Percentiles rank a stretch among this genome's conserved stretches.
Evolutionary conservation across 2,113 vertebrate species (phyloP).

Genomic region (Boulengeromyrus knoepffleri): DNA sequence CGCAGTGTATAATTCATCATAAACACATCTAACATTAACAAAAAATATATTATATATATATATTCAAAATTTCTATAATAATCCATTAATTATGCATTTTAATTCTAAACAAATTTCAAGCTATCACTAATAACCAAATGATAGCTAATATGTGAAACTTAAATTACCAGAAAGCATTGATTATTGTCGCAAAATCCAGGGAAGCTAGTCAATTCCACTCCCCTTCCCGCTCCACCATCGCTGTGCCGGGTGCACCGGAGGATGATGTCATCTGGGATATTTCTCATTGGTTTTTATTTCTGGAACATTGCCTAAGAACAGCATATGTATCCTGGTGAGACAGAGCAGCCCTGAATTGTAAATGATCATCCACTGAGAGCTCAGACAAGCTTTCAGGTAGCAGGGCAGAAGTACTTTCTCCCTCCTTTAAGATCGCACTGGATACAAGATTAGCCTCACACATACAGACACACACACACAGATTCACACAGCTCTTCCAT

Average conservation of each 20-base stretch:
- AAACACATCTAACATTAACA: not conserved
- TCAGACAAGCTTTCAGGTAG: conserved; percentile 5
- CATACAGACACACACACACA: not conserved
- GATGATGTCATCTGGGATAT: conserved; percentile 15
- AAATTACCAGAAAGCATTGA: not conserved
- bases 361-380: conserved; percentile 5
- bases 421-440: not conserved
- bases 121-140: not conserved
- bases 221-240: not conserved
- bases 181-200: not conserved
- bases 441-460: not conserved
- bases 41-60: not conserved
- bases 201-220: not conserved
- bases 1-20: not conserved
- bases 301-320: conserved; percentile 4
- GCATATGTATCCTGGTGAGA: conserved; percentile 1
- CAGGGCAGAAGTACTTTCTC: conserved; percentile 11
- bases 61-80: not conserved
- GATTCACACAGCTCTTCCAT: not conserved
- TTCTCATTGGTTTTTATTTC: conserved; percentile 15
- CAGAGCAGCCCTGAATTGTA: conserved; percentile 8
- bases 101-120: not conserved
- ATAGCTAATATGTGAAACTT: not conserved
- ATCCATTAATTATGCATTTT: not conserved
- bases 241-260: not conserved